A percentile compares a stretch with the other conserved stretches of the same genome.
phyloP scores from a whole-genome alignment of 2,113 vertebrate genomes.

The Menura novaehollandiae region DNA sequence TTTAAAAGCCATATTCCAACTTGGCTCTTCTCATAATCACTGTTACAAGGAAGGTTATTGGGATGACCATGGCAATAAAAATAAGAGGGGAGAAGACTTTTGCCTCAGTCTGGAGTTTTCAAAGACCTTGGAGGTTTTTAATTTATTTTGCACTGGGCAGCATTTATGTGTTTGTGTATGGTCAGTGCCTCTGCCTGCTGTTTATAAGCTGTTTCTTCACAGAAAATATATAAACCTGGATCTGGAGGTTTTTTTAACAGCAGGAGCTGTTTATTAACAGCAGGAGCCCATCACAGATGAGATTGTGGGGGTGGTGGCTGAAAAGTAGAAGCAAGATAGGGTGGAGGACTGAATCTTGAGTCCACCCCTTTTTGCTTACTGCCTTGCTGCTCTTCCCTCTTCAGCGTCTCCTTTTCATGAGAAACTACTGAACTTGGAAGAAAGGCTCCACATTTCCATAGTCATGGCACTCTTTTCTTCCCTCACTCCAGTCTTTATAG shows the following conservation, averaged over 20 bases:
- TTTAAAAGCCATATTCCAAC: background rate
- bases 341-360: background rate
- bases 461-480: conserved; percentile 78
- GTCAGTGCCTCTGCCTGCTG: background rate
- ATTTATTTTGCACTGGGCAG: background rate
- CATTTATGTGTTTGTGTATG: background rate
- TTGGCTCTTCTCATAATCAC: background rate
- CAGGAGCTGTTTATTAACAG: background rate
- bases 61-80: background rate
- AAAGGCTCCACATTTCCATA: background rate
- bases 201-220: background rate
- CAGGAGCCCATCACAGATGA: background rate
- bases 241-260: background rate
- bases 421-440: background rate
- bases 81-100: background rate
- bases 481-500: conserved; percentile 81
- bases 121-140: background rate
- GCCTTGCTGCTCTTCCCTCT: background rate
- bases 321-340: background rate
- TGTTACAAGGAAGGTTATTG: background rate
- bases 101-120: background rate
- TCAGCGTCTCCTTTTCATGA: background rate
- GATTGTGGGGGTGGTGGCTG: background rate
- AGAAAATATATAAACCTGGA: background rate
- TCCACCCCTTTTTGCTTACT: background rate